Evolutionary conservation across 2,113 vertebrate genomes (phyloP), one percentile per base, ranked within the genome.

Genomic region (Podiceps cristatus): DNA sequence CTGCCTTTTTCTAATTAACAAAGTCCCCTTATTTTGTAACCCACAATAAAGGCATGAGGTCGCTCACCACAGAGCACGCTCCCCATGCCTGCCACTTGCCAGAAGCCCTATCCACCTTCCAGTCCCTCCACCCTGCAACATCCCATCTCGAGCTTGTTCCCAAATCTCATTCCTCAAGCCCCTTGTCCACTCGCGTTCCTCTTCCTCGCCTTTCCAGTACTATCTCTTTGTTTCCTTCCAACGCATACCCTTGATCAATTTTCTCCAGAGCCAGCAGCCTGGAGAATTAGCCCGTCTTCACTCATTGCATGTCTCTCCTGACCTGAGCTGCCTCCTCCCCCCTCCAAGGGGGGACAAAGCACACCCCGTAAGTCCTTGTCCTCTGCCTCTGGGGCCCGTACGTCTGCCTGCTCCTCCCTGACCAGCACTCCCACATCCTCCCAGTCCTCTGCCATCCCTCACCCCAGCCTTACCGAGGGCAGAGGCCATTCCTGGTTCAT

Each of bases 231-330:
- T 72, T 88, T 71, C n/a, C 8, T 66, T 78, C 37, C 37, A 58
- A 9, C 11, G 5, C 13, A 29, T 29, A 13, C 7, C 8, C 14
- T 59, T 31, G 17, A 24, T 83, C 33, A 58, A 5, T 35, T 52
- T 83, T 31, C 72, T 60, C 52, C 45, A 35, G 22, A 53, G 47
- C 53, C 29, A 50, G 13, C 28, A 66, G 11, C 17, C 18, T 53
- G 17, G 27, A 52, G 40, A 42, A 42, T 3, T 31, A 11, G 14
- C 11, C 27, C 16, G 7, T 22, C 33, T 45, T 52, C 1, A 0
- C 5, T 53, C 8, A 5, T 40, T 45, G 14, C 17, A 53, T 17
- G 35, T 29, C 24, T 59, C 28, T 53, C 44, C 24, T 53, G 16
- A 22, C 13, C 8, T 53, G 18, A 77, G 28, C 45, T 31, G 27